Base-by-base conservation (phyloP, 2,888 invertebrate genomes). In the Esperia sulphurella region DNA sequence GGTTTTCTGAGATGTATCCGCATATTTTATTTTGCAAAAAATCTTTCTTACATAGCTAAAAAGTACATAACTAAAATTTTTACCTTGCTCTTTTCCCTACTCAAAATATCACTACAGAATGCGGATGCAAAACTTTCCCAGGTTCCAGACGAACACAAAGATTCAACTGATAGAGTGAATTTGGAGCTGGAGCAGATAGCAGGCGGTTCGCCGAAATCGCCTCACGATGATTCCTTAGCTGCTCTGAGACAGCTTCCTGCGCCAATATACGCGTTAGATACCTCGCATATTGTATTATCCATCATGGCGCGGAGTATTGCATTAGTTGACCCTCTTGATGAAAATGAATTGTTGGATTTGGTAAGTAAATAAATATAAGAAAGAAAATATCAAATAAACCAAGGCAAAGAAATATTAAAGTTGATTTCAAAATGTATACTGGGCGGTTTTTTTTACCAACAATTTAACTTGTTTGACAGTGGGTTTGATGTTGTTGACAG, bases 221-320 rank as follows among this genome's bases (percentile, higher is more conserved):
- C 62, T 0, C 46, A 43, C 0, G 63, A 64, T 6, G 81, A 84
- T 38, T 64, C 68, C 1, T 54, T 88, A 1, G 68, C 65, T 1
- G 71, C 74, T 0, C 52, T 90, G 42, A 68, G 71, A 41, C 90
- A 90, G 61, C 49, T 83, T 35, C 88, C 89, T 0, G 83, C 78
- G 0, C 90, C 90, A 0, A 45, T 83, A n/a, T 90, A 68, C 55
- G 80, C 83, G 0, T 61, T 90, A 28, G 84, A 90, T 10, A 70
- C 79, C 0, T 48, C 79, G 1, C 75, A 83, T 37, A 54, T 76
- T 1, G 68, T 85, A 1, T 58, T 86, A 9, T 71, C 79, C 9
- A 65, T 71, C 1, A 75, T 90, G 79, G 71, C 76, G 0, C 67
- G 79, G 46, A 83, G 75, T 58, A 58, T 83, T 1, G 57, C 71